phyloP scores from a whole-genome alignment of 2,113 vertebrate species.

The Podocnemis expansa region DNA sequence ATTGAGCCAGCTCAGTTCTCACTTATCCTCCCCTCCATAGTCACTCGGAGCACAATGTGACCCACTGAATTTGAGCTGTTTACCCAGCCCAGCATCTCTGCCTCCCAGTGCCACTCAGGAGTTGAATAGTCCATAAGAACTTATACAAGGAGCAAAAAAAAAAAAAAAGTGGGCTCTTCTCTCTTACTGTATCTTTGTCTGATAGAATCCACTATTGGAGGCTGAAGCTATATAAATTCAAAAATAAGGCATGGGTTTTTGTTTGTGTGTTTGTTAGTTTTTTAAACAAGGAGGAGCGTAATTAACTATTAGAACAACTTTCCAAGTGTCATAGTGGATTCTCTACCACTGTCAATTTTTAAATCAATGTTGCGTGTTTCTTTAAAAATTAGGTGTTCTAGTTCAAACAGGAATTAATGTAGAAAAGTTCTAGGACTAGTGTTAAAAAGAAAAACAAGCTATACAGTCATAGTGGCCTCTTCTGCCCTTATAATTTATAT shows the following conservation, averaged over 20 bases:
- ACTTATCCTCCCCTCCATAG: background rate
- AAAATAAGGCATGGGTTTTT: background rate
- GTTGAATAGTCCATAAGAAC: background rate
- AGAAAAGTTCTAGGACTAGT: background rate
- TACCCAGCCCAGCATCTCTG: background rate
- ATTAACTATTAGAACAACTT: too few species aligned
- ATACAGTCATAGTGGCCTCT: background rate
- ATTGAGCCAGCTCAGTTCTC: background rate
- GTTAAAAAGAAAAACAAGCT: background rate
- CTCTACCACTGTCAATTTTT: background rate
- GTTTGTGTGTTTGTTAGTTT: too few species aligned
- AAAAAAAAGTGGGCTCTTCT: background rate
- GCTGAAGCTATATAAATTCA: background rate
- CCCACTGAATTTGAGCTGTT: background rate
- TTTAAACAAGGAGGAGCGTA: too few species aligned
- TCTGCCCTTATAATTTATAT: background rate
- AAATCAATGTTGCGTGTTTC: too few species aligned
- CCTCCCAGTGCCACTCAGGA: background rate
- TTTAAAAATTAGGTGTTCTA: background rate
- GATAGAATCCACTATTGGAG: background rate
- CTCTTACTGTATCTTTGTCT: too few species aligned
- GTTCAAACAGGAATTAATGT: background rate
- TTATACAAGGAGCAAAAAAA: background rate
- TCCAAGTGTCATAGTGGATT: background rate
- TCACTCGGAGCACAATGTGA: background rate